A percentile compares a stretch with the other conserved stretches of the same genome.
Evolutionary conservation across 2,888 invertebrate species (phyloP).

Genomic region (Hirtodrosophila histrioides): DNA sequence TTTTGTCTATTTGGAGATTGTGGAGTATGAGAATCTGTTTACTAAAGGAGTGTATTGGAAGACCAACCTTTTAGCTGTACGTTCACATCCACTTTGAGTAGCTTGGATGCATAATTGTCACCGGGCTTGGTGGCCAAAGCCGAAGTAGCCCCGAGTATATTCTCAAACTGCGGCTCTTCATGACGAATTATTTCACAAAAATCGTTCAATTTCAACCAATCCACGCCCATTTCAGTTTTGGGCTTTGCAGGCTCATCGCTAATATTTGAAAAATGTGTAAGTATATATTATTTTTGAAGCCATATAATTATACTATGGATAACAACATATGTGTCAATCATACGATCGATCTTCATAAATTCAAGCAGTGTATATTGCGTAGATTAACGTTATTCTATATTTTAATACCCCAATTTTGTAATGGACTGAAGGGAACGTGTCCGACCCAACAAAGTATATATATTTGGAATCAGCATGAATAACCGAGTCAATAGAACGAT

Average conservation of each 20-base stretch:
- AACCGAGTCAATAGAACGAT: too few relatives aligned
- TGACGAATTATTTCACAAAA: conserved; percentile 35
- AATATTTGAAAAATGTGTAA: not conserved
- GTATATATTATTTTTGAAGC: too few relatives aligned
- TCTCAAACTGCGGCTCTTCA: conserved; percentile 41
- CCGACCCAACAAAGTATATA: too few relatives aligned
- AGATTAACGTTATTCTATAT: too few relatives aligned
- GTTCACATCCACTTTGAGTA: conserved; percentile 63
- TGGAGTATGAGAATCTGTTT: not conserved
- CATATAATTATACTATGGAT: too few relatives aligned
- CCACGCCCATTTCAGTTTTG: not conserved
- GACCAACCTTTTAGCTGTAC: conserved; percentile 58
- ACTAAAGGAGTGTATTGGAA: not conserved
- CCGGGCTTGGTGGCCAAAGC: conserved; percentile 55
- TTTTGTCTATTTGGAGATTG: conserved; percentile 27
- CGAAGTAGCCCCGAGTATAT: conserved; percentile 28
- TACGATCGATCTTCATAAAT: too few relatives aligned
- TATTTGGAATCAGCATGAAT: too few relatives aligned
- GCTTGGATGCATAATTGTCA: conserved; percentile 65
- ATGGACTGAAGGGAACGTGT: too few relatives aligned
- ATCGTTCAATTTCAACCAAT: conserved; percentile 46
- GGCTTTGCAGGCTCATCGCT: not conserved
- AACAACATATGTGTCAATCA: too few relatives aligned
- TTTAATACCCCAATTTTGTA: too few relatives aligned
- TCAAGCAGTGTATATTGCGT: too few relatives aligned